These are phyloP conservation scores for Diaperis boleti DNA, from an alignment of 2,888 invertebrate genomes.

Conservation along the genomic window DNA sequence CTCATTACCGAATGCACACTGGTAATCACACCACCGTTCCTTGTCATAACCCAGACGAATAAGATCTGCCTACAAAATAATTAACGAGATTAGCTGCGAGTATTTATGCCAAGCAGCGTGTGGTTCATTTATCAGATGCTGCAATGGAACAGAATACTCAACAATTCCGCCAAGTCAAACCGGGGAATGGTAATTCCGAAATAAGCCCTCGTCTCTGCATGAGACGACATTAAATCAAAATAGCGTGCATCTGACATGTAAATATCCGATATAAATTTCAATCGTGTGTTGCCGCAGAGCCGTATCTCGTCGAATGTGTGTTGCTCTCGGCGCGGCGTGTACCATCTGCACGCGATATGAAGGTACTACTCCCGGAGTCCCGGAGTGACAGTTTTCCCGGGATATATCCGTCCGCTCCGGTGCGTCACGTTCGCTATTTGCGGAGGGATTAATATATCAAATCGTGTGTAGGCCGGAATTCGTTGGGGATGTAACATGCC, in stretches of 20 bases:
- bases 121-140: conserved; percentile 26
- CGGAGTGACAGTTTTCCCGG: conserved; percentile 33
- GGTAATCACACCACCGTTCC: no score
- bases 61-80: background rate
- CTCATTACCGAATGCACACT: no score
- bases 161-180: conserved; percentile 27
- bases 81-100: background rate
- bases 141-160: conserved; percentile 23
- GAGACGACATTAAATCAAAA: conserved; percentile 38
- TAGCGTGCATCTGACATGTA: conserved; percentile 39
- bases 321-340: conserved; percentile 29
- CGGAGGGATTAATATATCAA: conserved; percentile 43
- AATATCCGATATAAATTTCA: conserved; percentile 40
- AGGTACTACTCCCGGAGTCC: conserved; percentile 22
- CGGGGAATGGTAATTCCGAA: conserved; percentile 33
- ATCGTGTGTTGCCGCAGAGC: conserved; percentile 33
- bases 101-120: background rate
- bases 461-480: conserved; percentile 40
- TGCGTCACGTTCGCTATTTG: conserved; percentile 42
- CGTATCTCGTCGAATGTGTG: conserved; percentile 37
- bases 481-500: conserved; percentile 29
- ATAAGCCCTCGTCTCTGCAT: conserved; percentile 32
- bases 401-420: conserved; percentile 39
- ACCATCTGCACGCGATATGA: conserved; percentile 34
- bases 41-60: background rate